phyloP scores from a whole-genome alignment of 2,888 invertebrate genomes.

The Drosophila borborema region DNA sequence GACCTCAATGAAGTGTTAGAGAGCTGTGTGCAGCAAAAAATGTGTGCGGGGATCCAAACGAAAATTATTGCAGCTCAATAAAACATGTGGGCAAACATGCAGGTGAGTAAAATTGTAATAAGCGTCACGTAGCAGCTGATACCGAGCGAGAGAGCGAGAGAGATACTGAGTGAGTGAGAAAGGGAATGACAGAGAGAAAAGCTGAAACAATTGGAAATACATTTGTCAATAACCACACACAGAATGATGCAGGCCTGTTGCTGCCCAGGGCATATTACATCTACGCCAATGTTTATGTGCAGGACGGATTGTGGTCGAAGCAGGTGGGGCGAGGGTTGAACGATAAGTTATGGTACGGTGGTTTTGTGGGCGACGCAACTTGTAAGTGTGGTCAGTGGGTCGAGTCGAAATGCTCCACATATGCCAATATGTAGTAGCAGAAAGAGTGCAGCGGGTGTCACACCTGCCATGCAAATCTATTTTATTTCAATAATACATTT shows the following conservation, averaged over 20 bases:
- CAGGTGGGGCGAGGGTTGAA: slow-evolving; percentile 10
- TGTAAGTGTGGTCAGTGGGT: slow-evolving; percentile 63
- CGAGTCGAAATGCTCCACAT: background rate
- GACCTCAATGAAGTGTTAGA: slow-evolving; percentile 64
- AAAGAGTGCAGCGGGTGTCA: slow-evolving; percentile 41
- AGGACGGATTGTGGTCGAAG: slow-evolving; percentile 16
- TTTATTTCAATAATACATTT: slow-evolving; percentile 69
- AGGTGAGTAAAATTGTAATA: slow-evolving; percentile 62
- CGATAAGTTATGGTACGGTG: slow-evolving; percentile 64
- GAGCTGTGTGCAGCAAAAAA: slow-evolving; percentile 14
- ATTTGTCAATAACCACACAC: slow-evolving; percentile 76
- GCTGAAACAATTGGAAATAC: slow-evolving; percentile 73
- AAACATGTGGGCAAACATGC: slow-evolving; percentile 55
- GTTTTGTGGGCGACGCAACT: slow-evolving; percentile 54
- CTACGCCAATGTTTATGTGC: slow-evolving; percentile 16
- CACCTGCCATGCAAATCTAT: slow-evolving; percentile 72
- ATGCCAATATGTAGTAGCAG: slow-evolving; percentile 1
- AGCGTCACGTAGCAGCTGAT: slow-evolving; percentile 55
- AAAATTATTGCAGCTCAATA: slow-evolving; percentile 70
- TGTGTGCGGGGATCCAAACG: slow-evolving; percentile 16
- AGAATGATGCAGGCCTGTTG: slow-evolving; percentile 64
- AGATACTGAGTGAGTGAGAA: background rate
- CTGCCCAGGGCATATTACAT: slow-evolving; percentile 49
- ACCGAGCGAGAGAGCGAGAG: background rate
- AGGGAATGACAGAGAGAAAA: slow-evolving; percentile 7